Evolutionary conservation across 2,888 invertebrate species (phyloP).

Genomic region (Zaprionus bogoriensis): DNA sequence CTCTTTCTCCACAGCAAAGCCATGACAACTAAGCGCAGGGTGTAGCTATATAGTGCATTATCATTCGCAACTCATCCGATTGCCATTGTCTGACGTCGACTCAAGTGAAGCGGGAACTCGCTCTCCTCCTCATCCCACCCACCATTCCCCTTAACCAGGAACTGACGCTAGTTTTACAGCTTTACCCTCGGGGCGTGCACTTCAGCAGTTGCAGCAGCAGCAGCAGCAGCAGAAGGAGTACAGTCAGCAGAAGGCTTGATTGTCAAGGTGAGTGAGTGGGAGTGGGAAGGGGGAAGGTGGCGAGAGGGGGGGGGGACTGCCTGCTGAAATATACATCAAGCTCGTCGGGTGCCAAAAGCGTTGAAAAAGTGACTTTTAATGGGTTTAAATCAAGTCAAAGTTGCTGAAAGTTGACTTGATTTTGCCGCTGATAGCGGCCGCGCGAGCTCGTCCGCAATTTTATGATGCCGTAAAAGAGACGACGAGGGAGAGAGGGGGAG

Average conservation of each 20-base stretch:
- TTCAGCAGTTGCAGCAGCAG: too few species aligned
- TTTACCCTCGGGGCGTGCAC: conserved; percentile 19
- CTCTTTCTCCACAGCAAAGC: conserved; percentile 21
- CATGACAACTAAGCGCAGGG: conserved; percentile 18
- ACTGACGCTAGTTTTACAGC: conserved; percentile 47
- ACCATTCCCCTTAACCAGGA: conserved; percentile 40
- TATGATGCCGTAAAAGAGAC: conserved; percentile 55
- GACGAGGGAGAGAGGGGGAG: conserved; percentile 4
- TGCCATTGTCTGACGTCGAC: conserved; percentile 63
- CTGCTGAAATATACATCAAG: conserved; percentile 34
- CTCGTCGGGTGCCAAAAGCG: conserved; percentile 61
- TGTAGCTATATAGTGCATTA: conserved; percentile 45
- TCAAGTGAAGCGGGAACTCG: conserved; percentile 35
- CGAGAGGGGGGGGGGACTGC: conserved; percentile 16
- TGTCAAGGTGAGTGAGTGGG: conserved; percentile 53
- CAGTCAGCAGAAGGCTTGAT: too few species aligned
- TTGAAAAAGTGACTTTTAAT: conserved; percentile 81
- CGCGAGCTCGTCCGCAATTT: conserved; percentile 37
- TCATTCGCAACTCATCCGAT: conserved; percentile 76
- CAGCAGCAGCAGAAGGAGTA: too few species aligned
- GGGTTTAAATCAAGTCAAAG: conserved; percentile 80
- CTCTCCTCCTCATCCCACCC: background rate
- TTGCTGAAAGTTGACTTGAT: conserved; percentile 77
- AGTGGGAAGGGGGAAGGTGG: conserved; percentile 20
- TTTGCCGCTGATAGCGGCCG: conserved; percentile 48